Evolutionary conservation across 2,888 invertebrate species (phyloP).

Genomic region (Hypomecis punctinalis): DNA sequence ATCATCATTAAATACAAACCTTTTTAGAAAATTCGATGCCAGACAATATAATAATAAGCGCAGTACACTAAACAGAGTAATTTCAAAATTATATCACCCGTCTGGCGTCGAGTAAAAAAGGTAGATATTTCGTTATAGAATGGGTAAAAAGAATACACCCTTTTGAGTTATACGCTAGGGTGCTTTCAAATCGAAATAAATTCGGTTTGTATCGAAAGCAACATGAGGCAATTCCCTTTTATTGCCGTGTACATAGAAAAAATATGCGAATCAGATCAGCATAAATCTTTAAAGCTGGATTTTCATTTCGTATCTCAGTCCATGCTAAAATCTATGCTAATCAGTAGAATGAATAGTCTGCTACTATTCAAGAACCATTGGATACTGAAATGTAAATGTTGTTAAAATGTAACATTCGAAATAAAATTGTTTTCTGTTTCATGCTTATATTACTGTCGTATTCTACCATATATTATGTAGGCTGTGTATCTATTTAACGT

Average conservation of each 20-base stretch:
- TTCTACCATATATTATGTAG: no score
- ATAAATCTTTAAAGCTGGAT: conserved; percentile 37
- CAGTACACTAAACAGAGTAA: conserved; percentile 18
- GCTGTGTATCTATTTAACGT: no score
- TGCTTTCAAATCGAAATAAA: conserved; percentile 43
- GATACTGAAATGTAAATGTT: conserved; percentile 1
- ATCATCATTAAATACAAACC: neutral
- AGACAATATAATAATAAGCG: neutral
- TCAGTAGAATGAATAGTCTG: neutral
- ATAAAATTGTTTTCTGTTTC: neutral
- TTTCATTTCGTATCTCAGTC: conserved; percentile 17
- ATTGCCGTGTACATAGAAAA: conserved; percentile 44
- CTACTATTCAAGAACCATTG: neutral
- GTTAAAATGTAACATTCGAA: neutral
- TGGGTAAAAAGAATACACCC: conserved; percentile 22
- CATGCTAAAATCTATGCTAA: conserved; percentile 13
- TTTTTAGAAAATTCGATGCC: neutral
- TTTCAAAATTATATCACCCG: conserved; percentile 9
- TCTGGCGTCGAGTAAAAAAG: conserved; percentile 15
- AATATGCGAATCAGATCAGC: conserved; percentile 40
- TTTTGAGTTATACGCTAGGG: conserved; percentile 39
- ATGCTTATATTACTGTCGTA: no score
- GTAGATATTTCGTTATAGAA: conserved; percentile 12
- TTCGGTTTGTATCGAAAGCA: conserved; percentile 36
- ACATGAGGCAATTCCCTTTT: conserved; percentile 43